Conservation (phyloP, 2,113 vertebrate species). For the Gymnorhina tibicen region DNA sequence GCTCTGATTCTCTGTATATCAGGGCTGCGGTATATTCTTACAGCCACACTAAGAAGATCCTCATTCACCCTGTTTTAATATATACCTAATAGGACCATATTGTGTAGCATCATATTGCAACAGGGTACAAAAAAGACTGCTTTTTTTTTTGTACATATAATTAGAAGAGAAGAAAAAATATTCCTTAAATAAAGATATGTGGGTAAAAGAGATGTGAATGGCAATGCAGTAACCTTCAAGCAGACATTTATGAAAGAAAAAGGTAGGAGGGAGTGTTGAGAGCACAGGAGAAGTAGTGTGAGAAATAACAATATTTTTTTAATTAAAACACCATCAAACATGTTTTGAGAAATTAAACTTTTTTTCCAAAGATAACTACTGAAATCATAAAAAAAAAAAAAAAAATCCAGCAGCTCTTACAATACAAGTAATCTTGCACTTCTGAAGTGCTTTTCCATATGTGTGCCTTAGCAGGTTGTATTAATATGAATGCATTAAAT, state of each 20-base stretch:
- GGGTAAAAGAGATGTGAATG: not conserved
- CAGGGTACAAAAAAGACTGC: not conserved
- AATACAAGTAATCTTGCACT: not conserved
- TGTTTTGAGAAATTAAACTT: not conserved
- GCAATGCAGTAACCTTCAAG: not conserved
- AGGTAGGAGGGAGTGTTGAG: not conserved
- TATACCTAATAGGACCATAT: not conserved
- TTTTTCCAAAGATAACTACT: not conserved
- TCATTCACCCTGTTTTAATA: not conserved
- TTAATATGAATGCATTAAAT: not conserved
- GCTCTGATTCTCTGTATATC: not conserved
- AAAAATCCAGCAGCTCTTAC: not conserved
- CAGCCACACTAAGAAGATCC: not conserved
- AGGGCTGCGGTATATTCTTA: not conserved
- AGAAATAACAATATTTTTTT: not conserved
- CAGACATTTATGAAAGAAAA: not conserved
- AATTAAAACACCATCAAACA: not conserved
- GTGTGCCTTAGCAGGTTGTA: not conserved
- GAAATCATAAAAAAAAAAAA: not conserved
- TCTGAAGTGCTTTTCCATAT: not conserved
- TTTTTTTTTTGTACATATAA: not conserved
- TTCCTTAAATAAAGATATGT: not conserved
- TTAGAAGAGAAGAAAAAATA: not conserved
- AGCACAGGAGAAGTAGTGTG: not conserved
- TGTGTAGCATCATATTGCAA: not conserved